These are phyloP conservation scores for Platyrinchus mystaceus DNA, from an alignment of 2,797 vertebrate genomes.

Conservation along the genomic window DNA sequence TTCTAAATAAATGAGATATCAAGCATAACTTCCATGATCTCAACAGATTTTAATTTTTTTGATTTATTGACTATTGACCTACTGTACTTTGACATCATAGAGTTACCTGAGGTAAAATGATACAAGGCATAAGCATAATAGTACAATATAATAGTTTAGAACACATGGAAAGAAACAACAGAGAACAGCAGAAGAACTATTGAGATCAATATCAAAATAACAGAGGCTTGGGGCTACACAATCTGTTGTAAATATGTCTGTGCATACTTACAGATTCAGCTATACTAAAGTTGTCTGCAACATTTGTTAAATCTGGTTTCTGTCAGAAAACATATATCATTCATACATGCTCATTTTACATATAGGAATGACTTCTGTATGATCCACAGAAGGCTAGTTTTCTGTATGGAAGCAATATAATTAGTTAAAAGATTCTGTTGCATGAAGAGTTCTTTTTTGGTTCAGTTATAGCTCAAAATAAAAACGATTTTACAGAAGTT, in stretches of 20 bases:
- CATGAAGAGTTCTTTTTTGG: neutral
- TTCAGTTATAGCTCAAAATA: neutral
- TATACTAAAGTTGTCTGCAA: neutral
- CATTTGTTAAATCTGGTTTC: neutral
- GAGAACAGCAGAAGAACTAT: neutral
- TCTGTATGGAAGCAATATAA: neutral
- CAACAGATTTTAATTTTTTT: neutral
- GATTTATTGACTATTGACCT: neutral
- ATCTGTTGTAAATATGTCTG: neutral
- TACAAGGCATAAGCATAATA: neutral
- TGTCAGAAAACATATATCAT: neutral
- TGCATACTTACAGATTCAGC: neutral
- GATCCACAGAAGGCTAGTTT: neutral
- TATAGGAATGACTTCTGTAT: neutral
- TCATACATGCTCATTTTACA: neutral
- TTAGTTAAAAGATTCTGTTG: neutral
- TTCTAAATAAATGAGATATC: neutral
- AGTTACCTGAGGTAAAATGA: neutral
- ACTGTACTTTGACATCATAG: neutral
- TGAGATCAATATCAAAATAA: neutral
- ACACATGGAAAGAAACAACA: neutral
- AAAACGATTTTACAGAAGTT: neutral
- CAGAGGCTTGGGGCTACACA: neutral
- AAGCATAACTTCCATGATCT: neutral
- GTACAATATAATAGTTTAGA: neutral